Evolutionary conservation across 1,140 invertebrate species (phyloP).

Genomic region (Leptinotarsa undecemlineata): DNA sequence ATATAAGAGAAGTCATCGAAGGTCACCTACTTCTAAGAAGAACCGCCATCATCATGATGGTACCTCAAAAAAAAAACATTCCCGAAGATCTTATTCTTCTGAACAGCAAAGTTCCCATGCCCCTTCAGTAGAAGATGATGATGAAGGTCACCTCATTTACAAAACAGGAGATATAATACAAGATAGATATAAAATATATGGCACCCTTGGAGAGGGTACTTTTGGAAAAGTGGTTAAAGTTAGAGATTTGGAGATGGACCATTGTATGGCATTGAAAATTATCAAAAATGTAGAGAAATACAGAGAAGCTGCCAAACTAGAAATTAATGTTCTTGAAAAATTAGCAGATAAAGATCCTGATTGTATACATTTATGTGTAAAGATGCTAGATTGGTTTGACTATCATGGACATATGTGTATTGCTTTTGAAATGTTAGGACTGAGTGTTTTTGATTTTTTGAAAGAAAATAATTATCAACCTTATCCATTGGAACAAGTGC

Average conservation of each 20-base stretch:
- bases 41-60: slow-evolving; percentile 31
- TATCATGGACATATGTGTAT: slow-evolving; percentile 99
- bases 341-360: slow-evolving; percentile 93
- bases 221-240: slow-evolving; percentile 99
- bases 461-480: slow-evolving; percentile 99
- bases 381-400: slow-evolving; percentile 99
- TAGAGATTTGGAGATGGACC: slow-evolving; percentile 91
- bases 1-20: slow-evolving; percentile 65
- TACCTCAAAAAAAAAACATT: slow-evolving; percentile 4
- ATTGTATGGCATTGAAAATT: slow-evolving; percentile 95
- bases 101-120: neutral
- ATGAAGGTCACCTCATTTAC: slow-evolving; percentile 22
- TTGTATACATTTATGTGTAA: slow-evolving; percentile 92
- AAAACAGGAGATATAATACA: slow-evolving; percentile 58
- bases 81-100: neutral
- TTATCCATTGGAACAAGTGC: slow-evolving; percentile 95
- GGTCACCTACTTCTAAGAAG: slow-evolving; percentile 64
- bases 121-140: slow-evolving; percentile 17
- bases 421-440: slow-evolving; percentile 97
- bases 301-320: slow-evolving; percentile 96
- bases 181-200: slow-evolving; percentile 82
- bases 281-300: slow-evolving; percentile 99
- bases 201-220: slow-evolving; percentile 97
- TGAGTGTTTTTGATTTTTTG: slow-evolving; percentile 99
- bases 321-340: slow-evolving; percentile 99